Conservation (phyloP, 2,113 vertebrate genomes). For the Anarhynchus alexandrinus region DNA sequence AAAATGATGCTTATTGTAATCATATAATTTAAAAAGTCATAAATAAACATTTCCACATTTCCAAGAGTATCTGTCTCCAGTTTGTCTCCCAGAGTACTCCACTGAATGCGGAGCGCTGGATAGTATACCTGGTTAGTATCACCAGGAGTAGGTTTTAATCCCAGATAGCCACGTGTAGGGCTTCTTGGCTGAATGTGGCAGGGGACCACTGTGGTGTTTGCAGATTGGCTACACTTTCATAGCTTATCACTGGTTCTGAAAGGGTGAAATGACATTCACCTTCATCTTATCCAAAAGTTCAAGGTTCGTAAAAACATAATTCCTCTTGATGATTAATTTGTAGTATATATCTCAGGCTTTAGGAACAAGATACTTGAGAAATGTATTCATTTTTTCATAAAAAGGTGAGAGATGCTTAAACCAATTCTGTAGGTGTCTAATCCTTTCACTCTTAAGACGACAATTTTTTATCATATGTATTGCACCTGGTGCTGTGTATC, state of each 20-base stretch:
- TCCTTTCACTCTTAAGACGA: background rate
- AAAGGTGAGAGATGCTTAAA: background rate
- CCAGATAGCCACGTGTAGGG: background rate
- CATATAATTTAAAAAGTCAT: background rate
- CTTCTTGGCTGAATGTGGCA: background rate
- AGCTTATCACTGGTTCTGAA: background rate
- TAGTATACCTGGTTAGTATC: background rate
- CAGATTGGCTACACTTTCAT: accelerated
- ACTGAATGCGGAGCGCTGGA: background rate
- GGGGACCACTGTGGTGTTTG: too few relatives aligned
- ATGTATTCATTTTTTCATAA: background rate
- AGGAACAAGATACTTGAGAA: background rate
- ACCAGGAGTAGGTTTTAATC: background rate
- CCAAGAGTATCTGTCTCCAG: background rate
- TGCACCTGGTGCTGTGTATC: background rate
- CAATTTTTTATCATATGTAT: background rate
- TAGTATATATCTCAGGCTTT: background rate
- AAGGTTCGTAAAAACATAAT: background rate
- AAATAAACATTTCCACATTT: background rate
- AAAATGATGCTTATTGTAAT: background rate
- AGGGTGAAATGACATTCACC: background rate
- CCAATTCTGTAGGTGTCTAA: background rate
- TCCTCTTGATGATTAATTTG: background rate
- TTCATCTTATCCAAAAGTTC: background rate
- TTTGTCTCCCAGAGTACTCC: background rate